These are phyloP conservation scores for Anoplopoma fimbria DNA, from an alignment of 2,113 vertebrate species.

Conservation along the genomic window DNA sequence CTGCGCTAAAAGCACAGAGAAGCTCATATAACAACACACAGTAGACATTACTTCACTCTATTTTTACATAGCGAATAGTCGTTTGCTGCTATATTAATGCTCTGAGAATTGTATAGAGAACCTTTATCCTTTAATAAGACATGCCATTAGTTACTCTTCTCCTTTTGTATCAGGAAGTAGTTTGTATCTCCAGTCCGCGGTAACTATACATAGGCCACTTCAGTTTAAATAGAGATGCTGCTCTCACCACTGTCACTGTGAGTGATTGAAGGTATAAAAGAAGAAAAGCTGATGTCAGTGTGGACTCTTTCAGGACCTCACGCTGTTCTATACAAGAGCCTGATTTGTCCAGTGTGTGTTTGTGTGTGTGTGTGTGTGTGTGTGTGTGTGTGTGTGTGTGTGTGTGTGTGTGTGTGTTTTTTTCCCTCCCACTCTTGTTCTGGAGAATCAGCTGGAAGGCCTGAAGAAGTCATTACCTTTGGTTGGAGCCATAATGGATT, in stretches of 20 bases:
- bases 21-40: neutral
- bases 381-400: constrained; percentile 13
- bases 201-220: neutral
- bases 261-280: constrained; percentile 44
- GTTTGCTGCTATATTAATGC: neutral
- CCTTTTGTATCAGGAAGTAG: neutral
- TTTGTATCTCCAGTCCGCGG: neutral
- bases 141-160: neutral
- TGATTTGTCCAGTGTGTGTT: constrained; percentile 53
- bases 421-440: constrained; percentile 59
- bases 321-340: constrained; percentile 59
- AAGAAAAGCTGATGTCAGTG: constrained; percentile 51
- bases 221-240: constrained; percentile 34
- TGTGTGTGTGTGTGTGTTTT: constrained; percentile 35
- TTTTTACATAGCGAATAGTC: neutral
- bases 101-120: neutral
- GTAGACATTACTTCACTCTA: neutral
- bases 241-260: constrained; percentile 26
- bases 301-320: constrained; percentile 46
- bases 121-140: neutral
- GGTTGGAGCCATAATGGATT: constrained; percentile 82
- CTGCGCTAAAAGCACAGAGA: too few species aligned
- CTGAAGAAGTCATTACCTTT: constrained; percentile 82
- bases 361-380: constrained; percentile 23
- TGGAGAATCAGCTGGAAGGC: constrained; percentile 80